These are phyloP conservation scores for Limnephilus auricula DNA, from an alignment of 2,888 invertebrate species.

Conservation along the genomic window DNA sequence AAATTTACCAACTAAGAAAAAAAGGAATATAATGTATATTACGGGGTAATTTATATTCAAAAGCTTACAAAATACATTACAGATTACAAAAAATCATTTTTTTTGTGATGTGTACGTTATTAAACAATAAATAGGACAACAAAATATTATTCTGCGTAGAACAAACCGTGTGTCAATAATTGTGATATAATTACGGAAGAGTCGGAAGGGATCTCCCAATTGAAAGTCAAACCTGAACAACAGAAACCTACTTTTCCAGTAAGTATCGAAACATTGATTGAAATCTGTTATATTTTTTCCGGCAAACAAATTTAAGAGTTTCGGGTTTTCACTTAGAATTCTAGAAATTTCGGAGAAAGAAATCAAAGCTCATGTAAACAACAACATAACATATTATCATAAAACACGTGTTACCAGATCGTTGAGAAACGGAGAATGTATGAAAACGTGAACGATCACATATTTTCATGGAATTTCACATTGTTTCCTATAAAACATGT, in stretches of 20 bases:
- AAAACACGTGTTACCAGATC: conserved; percentile 3
- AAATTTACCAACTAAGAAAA: no score
- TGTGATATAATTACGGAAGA: no score
- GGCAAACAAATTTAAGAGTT: neutral
- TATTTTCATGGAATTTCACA: neutral
- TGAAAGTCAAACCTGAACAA: neutral
- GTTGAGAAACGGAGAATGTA: neutral
- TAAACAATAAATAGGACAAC: no score
- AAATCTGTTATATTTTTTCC: neutral
- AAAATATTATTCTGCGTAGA: no score
- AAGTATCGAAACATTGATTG: no score
- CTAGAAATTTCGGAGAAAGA: neutral
- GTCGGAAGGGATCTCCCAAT: no score
- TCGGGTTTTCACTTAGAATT: neutral
- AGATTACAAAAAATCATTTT: no score
- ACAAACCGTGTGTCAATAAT: no score
- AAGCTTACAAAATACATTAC: no score
- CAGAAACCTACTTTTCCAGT: neutral
- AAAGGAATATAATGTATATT: no score
- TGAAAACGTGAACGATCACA: neutral
- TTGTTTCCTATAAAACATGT: neutral
- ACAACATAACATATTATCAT: neutral
- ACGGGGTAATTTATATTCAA: no score
- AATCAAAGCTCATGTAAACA: neutral
- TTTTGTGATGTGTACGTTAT: no score